A percentile compares a stretch with the other conserved stretches of the same genome.
These are phyloP conservation scores for Protosalanx chinensis DNA, from an alignment of 2,797 vertebrate genomes.

Conservation along the genomic window DNA sequence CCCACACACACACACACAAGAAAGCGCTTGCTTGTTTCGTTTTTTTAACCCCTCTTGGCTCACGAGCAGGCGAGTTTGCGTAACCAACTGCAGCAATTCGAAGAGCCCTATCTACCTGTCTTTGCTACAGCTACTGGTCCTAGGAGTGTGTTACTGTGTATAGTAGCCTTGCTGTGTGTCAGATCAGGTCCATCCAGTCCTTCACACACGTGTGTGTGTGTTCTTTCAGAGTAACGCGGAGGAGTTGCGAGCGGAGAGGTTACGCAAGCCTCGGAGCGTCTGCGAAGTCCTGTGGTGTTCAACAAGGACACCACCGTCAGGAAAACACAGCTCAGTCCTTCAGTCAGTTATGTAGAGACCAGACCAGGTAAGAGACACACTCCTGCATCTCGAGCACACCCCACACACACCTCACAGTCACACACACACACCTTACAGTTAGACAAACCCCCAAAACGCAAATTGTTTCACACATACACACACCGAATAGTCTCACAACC, in stretches of 20 bases:
- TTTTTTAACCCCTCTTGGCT: conserved; percentile 24
- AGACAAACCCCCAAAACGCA: not conserved
- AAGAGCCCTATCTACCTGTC: no score
- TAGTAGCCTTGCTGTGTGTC: no score
- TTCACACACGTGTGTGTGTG: not conserved
- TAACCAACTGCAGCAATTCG: not conserved
- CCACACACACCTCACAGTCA: not conserved
- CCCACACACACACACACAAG: no score
- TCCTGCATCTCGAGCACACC: no score
- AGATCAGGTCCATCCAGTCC: not conserved
- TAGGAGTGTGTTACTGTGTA: no score
- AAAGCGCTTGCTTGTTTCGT: conserved; percentile 15
- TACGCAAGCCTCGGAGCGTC: conserved; percentile 85
- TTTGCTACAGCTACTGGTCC: no score
- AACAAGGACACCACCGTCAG: conserved; percentile 91
- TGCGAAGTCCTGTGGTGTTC: conserved; percentile 92
- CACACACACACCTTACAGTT: not conserved
- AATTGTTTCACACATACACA: not conserved
- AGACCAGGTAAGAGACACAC: conserved; percentile 81
- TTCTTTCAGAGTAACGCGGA: conserved; percentile 82
- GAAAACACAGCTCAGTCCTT: conserved; percentile 97
- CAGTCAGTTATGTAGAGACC: conserved; percentile 94
- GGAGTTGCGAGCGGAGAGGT: conserved; percentile 83
- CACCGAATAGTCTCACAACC: not conserved
- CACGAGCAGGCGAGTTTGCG: conserved; percentile 33